A percentile compares a stretch with the other conserved stretches of the same genome.
Conservation (phyloP, 2,113 vertebrate species). For the Theristicus caerulescens region DNA sequence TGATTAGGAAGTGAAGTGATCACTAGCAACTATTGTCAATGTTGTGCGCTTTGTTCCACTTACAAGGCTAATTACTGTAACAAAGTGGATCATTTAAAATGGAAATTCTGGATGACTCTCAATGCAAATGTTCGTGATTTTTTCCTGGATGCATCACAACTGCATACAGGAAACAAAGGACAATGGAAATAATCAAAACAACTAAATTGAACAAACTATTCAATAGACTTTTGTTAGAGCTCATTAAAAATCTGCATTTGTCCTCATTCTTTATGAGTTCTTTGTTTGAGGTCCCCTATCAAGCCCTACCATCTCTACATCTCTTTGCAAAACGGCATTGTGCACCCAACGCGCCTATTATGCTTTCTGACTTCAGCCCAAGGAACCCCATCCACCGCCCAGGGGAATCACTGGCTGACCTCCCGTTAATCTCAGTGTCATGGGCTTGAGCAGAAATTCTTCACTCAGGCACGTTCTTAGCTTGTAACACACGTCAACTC, state of each 20-base stretch:
- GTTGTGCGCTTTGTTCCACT: conserved; percentile 69
- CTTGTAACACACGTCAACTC: background rate
- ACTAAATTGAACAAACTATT: conserved; percentile 34
- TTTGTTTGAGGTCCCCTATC: conserved; percentile 16
- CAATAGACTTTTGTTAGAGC: conserved; percentile 23
- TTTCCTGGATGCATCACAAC: conserved; percentile 22
- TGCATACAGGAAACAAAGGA: conserved; percentile 4
- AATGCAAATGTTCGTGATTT: conserved; percentile 21
- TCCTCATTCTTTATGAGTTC: background rate
- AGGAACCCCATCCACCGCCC: background rate
- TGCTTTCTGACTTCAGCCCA: background rate
- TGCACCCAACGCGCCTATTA: background rate
- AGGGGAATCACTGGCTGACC: background rate
- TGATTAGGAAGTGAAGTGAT: conserved; percentile 70
- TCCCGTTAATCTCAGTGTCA: background rate
- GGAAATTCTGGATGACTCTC: conserved; percentile 56
- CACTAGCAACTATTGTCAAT: conserved; percentile 65
- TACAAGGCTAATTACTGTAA: conserved; percentile 69
- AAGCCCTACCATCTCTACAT: background rate
- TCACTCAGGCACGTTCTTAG: background rate
- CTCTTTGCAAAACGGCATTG: background rate
- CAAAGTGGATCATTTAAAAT: conserved; percentile 68
- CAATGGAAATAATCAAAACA: conserved; percentile 51
- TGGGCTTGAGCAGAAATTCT: background rate
- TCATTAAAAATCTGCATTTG: conserved; percentile 25